These are phyloP conservation scores for Pyrocephalus nanus DNA, from an alignment of 2,797 vertebrate genomes.

Conservation along the genomic window DNA sequence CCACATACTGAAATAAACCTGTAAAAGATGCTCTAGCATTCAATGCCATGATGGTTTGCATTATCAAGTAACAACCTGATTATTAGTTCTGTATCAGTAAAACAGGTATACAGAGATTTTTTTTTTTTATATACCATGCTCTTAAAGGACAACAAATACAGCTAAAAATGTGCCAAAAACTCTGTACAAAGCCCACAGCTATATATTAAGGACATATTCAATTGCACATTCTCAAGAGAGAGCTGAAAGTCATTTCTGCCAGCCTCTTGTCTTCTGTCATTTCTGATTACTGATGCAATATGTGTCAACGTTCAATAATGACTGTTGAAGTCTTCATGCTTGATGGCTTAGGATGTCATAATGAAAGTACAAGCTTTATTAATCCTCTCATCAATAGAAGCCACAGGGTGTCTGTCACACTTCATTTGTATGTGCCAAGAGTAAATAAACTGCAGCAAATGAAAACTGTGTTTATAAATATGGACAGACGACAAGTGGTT, in stretches of 20 bases:
- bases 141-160: neutral
- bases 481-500: conserved; percentile 17
- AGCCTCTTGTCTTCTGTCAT: neutral
- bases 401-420: conserved; percentile 23
- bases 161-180: neutral
- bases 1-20: neutral
- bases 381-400: conserved; percentile 41
- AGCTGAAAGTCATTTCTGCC: neutral
- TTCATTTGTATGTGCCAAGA: conserved; percentile 21
- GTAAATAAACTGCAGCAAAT: conserved; percentile 38
- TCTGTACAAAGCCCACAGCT: neutral
- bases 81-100: neutral
- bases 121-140: neutral
- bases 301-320: neutral
- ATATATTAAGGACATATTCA: neutral
- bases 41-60: neutral
- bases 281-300: neutral
- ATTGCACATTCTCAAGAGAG: neutral
- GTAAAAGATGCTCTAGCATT: neutral
- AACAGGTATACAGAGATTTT: neutral
- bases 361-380: conserved; percentile 48
- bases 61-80: neutral
- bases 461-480: conserved; percentile 24
- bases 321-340: neutral
- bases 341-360: neutral